Evolutionary conservation across 2,113 vertebrate species (phyloP).

Genomic region (Lutjanus erythropterus): DNA sequence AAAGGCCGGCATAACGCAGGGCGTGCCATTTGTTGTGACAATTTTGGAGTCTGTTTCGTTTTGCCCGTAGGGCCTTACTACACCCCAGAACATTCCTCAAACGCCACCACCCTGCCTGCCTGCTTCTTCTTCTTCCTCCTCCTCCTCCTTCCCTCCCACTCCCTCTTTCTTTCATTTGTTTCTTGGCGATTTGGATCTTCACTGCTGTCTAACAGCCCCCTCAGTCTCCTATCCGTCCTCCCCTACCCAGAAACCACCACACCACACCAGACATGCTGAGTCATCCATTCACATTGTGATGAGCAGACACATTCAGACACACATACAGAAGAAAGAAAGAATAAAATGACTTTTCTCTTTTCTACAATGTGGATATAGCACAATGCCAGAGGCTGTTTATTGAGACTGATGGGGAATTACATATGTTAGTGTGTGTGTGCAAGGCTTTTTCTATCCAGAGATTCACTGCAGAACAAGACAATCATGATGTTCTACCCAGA

Average conservation of each 20-base stretch:
- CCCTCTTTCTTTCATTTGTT: conserved; percentile 50
- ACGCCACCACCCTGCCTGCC: conserved; percentile 48
- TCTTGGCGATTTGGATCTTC: conserved; percentile 44
- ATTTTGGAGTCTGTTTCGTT: conserved; percentile 57
- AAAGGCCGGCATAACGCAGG: conserved; percentile 37
- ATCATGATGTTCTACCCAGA: no score
- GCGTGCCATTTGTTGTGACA: conserved; percentile 40
- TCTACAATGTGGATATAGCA: background rate
- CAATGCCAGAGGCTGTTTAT: background rate
- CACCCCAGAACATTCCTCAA: conserved; percentile 64
- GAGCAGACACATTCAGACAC: conserved; percentile 30
- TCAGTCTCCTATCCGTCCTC: conserved; percentile 21
- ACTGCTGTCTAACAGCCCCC: conserved; percentile 34
- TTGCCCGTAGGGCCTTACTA: conserved; percentile 52
- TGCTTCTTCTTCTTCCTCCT: conserved; percentile 20
- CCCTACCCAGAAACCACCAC: conserved; percentile 57
- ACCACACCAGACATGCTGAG: conserved; percentile 62
- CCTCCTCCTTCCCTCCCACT: conserved; percentile 24
- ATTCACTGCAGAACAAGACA: background rate
- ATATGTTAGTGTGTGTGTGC: conserved; percentile 12
- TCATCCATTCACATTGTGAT: conserved; percentile 54
- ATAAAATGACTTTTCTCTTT: conserved; percentile 19
- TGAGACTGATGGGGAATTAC: background rate
- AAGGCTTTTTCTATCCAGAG: background rate
- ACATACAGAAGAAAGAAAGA: conserved; percentile 30